Percentiles rank a stretch among this genome's conserved stretches.
Evolutionary conservation across 2,888 invertebrate species (phyloP).

Genomic region (Machimus atricapillus): DNA sequence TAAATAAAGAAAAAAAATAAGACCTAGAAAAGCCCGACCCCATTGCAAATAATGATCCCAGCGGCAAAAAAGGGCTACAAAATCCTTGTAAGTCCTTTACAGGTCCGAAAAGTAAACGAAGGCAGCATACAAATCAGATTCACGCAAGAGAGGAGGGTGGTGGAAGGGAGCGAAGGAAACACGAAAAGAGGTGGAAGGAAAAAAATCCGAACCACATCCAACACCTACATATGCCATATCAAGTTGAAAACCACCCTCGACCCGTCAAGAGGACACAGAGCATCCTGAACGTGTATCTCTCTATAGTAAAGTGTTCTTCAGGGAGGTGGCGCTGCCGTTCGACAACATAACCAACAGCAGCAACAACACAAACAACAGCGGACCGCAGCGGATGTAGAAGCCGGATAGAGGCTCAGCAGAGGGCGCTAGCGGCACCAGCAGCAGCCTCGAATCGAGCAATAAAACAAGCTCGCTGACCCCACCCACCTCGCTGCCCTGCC

Average conservation of each 20-base stretch:
- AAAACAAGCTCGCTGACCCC: not conserved
- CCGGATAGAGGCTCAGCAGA: not conserved
- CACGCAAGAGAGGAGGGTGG: not conserved
- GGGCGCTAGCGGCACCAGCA: not conserved
- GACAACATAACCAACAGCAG: not conserved
- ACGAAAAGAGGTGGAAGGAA: not conserved
- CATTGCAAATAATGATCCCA: not conserved
- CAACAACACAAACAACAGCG: not conserved
- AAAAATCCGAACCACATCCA: not conserved
- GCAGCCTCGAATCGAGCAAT: constrained; percentile 8
- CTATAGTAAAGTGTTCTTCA: not conserved
- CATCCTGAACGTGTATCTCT: not conserved
- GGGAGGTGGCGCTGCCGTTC: not conserved
- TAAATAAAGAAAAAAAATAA: not conserved
- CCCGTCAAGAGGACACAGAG: not conserved
- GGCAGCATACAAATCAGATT: constrained; percentile 21
- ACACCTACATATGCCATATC: constrained; percentile 12
- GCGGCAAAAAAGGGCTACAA: not conserved
- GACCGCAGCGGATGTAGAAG: not conserved
- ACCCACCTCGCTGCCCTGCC: not conserved
- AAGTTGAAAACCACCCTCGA: not conserved
- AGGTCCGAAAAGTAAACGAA: constrained; percentile 27
- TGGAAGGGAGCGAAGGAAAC: not conserved
- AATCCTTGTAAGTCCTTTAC: constrained; percentile 28
- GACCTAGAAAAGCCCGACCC: not conserved